phyloP scores from a whole-genome alignment of 2,888 invertebrate species.

The Cinara cedri region DNA sequence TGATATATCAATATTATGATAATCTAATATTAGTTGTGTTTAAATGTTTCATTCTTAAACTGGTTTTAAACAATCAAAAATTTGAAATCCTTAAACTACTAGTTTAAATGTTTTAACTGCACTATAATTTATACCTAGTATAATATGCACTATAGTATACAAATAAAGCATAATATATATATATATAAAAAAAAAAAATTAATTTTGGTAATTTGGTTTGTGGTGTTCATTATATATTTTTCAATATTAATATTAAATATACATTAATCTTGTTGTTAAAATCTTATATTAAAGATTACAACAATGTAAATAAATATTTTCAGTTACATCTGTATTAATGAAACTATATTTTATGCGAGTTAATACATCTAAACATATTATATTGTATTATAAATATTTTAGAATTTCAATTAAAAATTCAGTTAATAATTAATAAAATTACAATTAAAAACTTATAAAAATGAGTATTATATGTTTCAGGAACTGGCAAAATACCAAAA shows the following conservation, averaged over 20 bases:
- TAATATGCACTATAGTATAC: too few species aligned
- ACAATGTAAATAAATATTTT: slow-evolving; percentile 38
- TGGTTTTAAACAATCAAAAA: too few species aligned
- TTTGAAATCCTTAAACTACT: too few species aligned
- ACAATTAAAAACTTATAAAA: slow-evolving; percentile 43
- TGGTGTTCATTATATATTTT: slow-evolving; percentile 14
- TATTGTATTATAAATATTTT: too few species aligned
- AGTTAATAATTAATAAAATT: slow-evolving; percentile 9
- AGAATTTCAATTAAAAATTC: background rate
- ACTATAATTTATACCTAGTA: too few species aligned
- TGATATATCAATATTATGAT: too few species aligned
- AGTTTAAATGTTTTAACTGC: too few species aligned
- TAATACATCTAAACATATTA: too few species aligned
- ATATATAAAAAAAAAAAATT: background rate
- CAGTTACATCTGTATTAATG: too few species aligned
- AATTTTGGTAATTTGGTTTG: background rate
- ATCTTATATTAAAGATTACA: slow-evolving; percentile 3
- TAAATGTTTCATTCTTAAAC: too few species aligned
- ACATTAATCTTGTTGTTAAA: slow-evolving; percentile 18
- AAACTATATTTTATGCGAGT: too few species aligned
- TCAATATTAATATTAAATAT: slow-evolving; percentile 24
- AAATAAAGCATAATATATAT: background rate
- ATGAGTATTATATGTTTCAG: slow-evolving; percentile 62
- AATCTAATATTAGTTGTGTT: too few species aligned
- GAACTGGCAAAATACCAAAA: slow-evolving; percentile 86